Evolutionary conservation across 2,888 invertebrate genomes (phyloP).

Genomic region (Cremastobaeus sp.): DNA sequence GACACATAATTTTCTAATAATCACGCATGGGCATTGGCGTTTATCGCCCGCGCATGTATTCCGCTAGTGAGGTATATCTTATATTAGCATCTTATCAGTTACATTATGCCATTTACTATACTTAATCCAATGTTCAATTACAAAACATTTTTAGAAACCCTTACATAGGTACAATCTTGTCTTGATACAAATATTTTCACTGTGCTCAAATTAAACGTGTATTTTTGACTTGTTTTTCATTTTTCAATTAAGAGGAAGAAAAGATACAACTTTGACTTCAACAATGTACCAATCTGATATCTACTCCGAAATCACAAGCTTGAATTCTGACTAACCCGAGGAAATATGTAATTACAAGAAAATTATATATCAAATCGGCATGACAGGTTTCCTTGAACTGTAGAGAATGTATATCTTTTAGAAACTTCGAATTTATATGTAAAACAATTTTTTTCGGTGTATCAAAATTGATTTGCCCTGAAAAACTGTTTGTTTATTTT

Average conservation of each 20-base stretch:
- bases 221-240: no score
- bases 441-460: neutral
- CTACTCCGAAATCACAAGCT: no score
- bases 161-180: no score
- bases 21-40: conserved; percentile 45
- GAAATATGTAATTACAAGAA: conserved; percentile 24
- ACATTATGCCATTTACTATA: conserved; percentile 36
- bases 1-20: conserved; percentile 55
- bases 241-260: no score
- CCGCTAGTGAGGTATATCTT: conserved; percentile 40
- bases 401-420: conserved; percentile 1
- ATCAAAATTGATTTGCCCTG: neutral
- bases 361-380: conserved; percentile 17
- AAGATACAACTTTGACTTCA: no score
- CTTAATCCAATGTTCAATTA: conserved; percentile 17
- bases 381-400: conserved; percentile 9
- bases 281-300: no score
- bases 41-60: conserved; percentile 57
- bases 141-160: neutral
- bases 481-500: neutral
- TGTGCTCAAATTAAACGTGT: no score
- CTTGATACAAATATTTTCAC: no score
- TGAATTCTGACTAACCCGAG: conserved; percentile 15
- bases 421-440: neutral
- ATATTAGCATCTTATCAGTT: conserved; percentile 54